Conservation (phyloP, 2,888 invertebrate genomes). For the Ptycholaimellus sp. region DNA sequence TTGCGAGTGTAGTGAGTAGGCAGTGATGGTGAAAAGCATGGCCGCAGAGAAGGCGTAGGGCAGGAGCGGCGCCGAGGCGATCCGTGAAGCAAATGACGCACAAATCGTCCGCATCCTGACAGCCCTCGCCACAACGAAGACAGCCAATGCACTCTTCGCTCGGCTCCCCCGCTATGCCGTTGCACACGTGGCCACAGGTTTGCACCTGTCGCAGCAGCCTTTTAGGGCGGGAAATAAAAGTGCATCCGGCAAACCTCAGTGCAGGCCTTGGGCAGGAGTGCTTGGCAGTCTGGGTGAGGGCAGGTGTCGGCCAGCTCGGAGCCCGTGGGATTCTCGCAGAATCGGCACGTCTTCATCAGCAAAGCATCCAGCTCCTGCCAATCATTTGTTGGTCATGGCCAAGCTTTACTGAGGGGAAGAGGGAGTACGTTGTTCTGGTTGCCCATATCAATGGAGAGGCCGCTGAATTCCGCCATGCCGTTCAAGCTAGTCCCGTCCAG, state of each 20-base stretch:
- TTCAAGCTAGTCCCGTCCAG: conserved; percentile 79
- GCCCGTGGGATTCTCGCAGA: conserved; percentile 11
- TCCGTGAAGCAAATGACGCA: conserved; percentile 98
- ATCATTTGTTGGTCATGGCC: conserved; percentile 6
- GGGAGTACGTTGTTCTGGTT: neutral
- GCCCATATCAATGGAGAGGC: conserved; percentile 31
- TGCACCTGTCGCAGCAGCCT: too few relatives aligned
- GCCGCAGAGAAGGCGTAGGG: conserved; percentile 53
- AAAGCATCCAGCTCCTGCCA: neutral
- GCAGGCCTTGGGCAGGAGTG: conserved; percentile 56
- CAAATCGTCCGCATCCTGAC: conserved; percentile 94
- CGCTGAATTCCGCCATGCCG: conserved; percentile 52
- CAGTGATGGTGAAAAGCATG: conserved; percentile 89
- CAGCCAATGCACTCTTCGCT: conserved; percentile 61
- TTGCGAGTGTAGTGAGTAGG: too few relatives aligned
- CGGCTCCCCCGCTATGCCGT: conserved; percentile 71
- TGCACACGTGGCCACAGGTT: conserved; percentile 69
- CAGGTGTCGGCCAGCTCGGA: conserved; percentile 53
- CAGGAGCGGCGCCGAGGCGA: conserved; percentile 75
- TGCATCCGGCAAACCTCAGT: conserved; percentile 37
- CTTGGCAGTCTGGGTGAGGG: conserved; percentile 73
- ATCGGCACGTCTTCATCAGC: conserved; percentile 8
- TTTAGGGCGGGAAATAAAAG: too few relatives aligned
- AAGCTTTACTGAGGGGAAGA: neutral
- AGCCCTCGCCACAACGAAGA: conserved; percentile 52